Evolutionary conservation across 2,797 vertebrate genomes (phyloP), one percentile per base, ranked within the genome.

Genomic region (Bradypus variegatus): DNA sequence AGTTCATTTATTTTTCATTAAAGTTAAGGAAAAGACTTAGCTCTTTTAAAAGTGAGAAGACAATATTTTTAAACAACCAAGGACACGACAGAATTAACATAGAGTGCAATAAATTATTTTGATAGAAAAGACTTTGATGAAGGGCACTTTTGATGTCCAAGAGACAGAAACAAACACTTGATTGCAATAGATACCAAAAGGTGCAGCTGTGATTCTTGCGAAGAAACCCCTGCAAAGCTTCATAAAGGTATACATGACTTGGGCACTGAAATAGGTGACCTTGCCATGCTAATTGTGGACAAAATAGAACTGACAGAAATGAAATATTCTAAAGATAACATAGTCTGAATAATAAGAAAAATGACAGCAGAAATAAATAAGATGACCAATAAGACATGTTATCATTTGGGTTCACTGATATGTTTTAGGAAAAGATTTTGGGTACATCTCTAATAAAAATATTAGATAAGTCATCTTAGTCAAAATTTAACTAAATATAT

Each of bases 131-230:
- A n/a, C n/a, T n/a, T n/a, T n/a, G n/a, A n/a, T 70, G 58, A 92
- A 94, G 88, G 79, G 73, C n/a, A 38, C 15, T 77, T 87, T 88
- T 95, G 94, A 94, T 78, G 87, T 31, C 83, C 86, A 94, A 76
- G 86, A 72, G n/a, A 94, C 88, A 93, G 64, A 91, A 87, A 36
- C 36, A 86, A 94, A 88, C 38, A 78, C 38, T 65, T 36, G 86
- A 88, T 8, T 64, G 6, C 82, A 60, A 88, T 3, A 92, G 80
- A 94, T 67, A 94, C n/a, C 53, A 83, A 91, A 89, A 95, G 53
- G 91, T 8, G 2, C 14, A 21, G 55, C 80, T 86, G 41, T 69
- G 50, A 84, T 78, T 79, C 25, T 76, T 92, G 9, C 31, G 16
- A 89, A 91, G 81, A 94, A 92, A 86, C 9, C 65, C 84, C 64